Base-by-base conservation (phyloP, 2,113 vertebrate species). In the Oostethus manadensis region DNA sequence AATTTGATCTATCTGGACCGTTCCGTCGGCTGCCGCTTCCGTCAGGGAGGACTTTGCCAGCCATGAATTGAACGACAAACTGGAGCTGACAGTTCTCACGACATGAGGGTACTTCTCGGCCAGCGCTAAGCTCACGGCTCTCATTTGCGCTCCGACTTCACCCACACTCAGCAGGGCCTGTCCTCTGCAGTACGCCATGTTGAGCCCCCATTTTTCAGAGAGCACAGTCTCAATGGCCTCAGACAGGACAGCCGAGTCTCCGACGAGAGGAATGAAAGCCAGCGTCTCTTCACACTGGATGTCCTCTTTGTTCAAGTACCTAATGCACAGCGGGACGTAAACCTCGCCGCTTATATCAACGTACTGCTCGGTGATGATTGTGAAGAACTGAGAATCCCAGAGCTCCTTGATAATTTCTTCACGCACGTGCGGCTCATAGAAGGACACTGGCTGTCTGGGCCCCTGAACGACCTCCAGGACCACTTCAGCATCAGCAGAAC, bases 201-300 rank as follows among this genome's bases (percentile, higher is more conserved):
- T 88, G 15, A 92, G 83, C 8, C 89, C 90, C 87, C 89, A 91
- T 50, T 91, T 91, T 63, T 91, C 87, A 23, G 89, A 86, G 46
- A 92, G 78, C 1, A 76, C 70, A 0, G 71, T 79, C 56, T 88
- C 87, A 33, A 92, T 68, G 7, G 77, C 44, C 1, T 89, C 87
- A 0, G 79, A 56, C n/a, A 90, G 86, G 16, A 62, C 55, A 21
- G 11, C 43, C 1, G 80, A 48, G 69, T 89, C 84, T 49, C 79
- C 64, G 3, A 10, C 20, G 17, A 86, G 78, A 0, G 88, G 88
- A 65, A 92, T 74, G 40, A 91, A 87, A 21, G 87, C 88, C 56
- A 92, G 53, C 0, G 88, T 86, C 51, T 92, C 90, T 70, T 92
- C 89, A 58, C 88, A 89, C 53, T 88, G 88, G 26, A 77, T 68